These are phyloP conservation scores for Syngnathus floridae DNA, from an alignment of 2,113 vertebrate species.

Conservation along the genomic window DNA sequence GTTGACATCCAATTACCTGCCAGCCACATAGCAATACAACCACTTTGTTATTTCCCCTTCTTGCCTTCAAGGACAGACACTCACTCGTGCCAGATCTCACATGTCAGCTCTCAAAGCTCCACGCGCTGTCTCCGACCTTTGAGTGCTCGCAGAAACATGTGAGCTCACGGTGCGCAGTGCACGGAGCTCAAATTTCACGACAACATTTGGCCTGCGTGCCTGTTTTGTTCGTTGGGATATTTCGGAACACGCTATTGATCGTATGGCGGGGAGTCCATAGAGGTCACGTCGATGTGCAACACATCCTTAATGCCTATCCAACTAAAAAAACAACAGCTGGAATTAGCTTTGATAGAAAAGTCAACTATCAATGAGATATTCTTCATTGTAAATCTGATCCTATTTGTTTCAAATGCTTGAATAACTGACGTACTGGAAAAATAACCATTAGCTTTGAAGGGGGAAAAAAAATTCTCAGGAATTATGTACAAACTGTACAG, in stretches of 20 bases:
- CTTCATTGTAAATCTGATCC: background rate
- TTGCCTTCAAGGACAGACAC: constrained; percentile 38
- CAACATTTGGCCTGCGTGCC: background rate
- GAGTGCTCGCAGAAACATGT: constrained; percentile 25
- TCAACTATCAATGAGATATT: constrained; percentile 1
- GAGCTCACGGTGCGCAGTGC: constrained; percentile 15
- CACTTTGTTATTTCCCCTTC: constrained; percentile 46
- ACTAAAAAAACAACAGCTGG: constrained; percentile 35
- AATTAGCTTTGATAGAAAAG: constrained; percentile 19
- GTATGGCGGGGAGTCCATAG: constrained; percentile 11
- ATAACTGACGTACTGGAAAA: background rate
- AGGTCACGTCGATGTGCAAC: constrained; percentile 43
- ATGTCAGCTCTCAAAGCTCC: constrained; percentile 13
- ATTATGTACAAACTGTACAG: background rate
- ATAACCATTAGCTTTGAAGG: background rate
- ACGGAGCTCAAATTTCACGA: constrained; percentile 17
- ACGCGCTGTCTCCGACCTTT: background rate
- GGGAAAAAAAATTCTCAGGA: background rate
- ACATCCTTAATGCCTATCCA: constrained; percentile 41
- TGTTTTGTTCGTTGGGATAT: constrained; percentile 22
- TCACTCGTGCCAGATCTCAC: constrained; percentile 40
- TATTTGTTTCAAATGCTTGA: background rate
- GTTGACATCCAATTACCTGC: constrained; percentile 61
- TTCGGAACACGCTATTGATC: constrained; percentile 39
- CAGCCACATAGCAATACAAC: constrained; percentile 44